Evolutionary conservation across 2,888 invertebrate species (phyloP).

Genomic region (Suillia variegata): DNA sequence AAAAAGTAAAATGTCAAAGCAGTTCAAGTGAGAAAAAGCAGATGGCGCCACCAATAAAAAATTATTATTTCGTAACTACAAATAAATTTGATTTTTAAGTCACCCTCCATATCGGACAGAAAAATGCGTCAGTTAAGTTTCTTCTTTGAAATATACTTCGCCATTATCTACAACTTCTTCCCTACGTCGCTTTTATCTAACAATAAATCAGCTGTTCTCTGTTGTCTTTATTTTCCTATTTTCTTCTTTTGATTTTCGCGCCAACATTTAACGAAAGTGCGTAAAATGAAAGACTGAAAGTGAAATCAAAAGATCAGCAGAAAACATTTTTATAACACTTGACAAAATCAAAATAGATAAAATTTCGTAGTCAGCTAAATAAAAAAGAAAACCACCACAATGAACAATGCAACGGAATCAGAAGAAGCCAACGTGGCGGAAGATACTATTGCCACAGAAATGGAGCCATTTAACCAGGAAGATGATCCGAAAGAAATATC

Average conservation of each 20-base stretch:
- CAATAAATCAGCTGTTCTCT: not conserved
- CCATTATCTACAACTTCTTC: not conserved
- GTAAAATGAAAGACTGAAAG: no score
- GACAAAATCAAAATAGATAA: no score
- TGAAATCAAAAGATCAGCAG: no score
- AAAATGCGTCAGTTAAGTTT: not conserved
- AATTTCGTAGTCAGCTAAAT: no score
- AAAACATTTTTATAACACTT: no score
- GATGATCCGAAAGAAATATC: slow-evolving; percentile 44
- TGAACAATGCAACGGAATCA: not conserved
- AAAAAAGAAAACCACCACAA: no score
- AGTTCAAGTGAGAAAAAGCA: no score
- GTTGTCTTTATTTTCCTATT: not conserved
- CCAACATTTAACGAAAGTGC: not conserved
- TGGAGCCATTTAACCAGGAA: slow-evolving; percentile 37
- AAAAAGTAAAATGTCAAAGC: no score
- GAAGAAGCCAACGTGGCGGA: not conserved
- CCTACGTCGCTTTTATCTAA: not conserved
- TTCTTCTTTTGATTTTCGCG: no score
- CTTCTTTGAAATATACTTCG: not conserved
- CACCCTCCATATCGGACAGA: not conserved
- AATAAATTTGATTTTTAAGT: no score
- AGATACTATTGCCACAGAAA: slow-evolving; percentile 20
- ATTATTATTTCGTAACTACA: no score
- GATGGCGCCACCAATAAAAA: no score